Conservation (phyloP, 1,140 invertebrate genomes). For the Coboldia fuscipes region DNA sequence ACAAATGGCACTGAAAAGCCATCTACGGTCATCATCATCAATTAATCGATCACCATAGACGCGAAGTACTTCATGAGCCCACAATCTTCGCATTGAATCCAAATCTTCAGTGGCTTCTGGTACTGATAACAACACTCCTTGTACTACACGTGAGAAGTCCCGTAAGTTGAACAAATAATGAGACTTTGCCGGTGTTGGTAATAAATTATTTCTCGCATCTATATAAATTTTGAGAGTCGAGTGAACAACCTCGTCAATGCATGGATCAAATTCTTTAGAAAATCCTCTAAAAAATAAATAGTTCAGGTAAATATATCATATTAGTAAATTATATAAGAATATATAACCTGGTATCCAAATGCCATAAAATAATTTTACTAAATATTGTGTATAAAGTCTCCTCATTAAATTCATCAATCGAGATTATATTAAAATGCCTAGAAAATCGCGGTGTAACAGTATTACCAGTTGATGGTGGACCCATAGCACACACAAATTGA, state of each 20-base stretch:
- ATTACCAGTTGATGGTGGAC: constrained; percentile 57
- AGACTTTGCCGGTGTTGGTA: constrained; percentile 78
- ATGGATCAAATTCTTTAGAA: constrained; percentile 85
- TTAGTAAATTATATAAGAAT: not conserved
- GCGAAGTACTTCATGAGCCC: constrained; percentile 84
- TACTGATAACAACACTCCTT: constrained; percentile 79
- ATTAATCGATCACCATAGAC: constrained; percentile 88
- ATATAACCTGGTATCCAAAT: constrained; percentile 61
- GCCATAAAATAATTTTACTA: constrained; percentile 81
- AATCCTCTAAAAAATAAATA: constrained; percentile 47
- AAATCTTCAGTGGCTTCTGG: constrained; percentile 79
- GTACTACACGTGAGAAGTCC: constrained; percentile 81
- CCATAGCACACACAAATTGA: constrained; percentile 74
- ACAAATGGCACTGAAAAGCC: constrained; percentile 51
- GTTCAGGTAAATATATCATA: constrained; percentile 1
- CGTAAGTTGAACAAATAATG: constrained; percentile 90
- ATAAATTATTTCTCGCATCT: constrained; percentile 51
- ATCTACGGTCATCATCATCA: constrained; percentile 57
- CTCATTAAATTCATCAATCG: constrained; percentile 81
- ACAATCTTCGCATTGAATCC: constrained; percentile 73
- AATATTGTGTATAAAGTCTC: constrained; percentile 71
- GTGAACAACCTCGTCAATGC: constrained; percentile 69
- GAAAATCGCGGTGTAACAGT: constrained; percentile 70
- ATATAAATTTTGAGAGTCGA: constrained; percentile 80
- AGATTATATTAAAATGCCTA: constrained; percentile 71